Base-by-base conservation (phyloP, 2,888 invertebrate species). In the Escarpia spicata region DNA sequence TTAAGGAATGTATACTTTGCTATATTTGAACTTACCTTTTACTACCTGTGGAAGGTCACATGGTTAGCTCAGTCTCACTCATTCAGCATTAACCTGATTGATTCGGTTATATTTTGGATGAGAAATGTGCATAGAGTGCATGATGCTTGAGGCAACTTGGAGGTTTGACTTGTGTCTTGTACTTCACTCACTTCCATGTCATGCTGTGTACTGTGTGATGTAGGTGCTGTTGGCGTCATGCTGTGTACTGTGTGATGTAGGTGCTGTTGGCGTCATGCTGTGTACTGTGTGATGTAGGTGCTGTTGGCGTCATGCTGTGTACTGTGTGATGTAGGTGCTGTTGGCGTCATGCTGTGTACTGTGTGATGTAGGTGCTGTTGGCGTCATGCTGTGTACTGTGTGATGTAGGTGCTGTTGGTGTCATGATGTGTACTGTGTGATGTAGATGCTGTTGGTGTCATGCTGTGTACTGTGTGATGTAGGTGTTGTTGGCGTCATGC, bases 141-240 rank as follows among this genome's bases (percentile, higher is more conserved):
- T 19, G 15, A 60, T 60, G 10, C 44, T 90, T 92, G 15, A 92
- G 92, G 6, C 31, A 1, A n/a, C 31, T 92, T 92, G 60, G 19
- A 58, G 43, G 45, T n/a, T 31, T 15, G 6, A 90, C 60, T 43
- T 92, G 75, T 58, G 90, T 44, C 43, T 93, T 92, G 6, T 75
- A 44, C 9, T 92, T 37, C 52, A 15, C 52, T 91, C 91, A 52
- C 26, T 31, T 92, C 37, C 37, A 19, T 91, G 8, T 60, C 92
- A 26, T 93, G 19, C 92, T 94, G 60, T 19, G 12, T 60, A 37
- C 19, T 60, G 60, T 60, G 60, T 60, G 19, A 60, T 37, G 37
- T 37, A 37, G 60, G 2, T 45, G 45, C 45, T 45, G 45, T 45
- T 6, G 6, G 9, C 2, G 45, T 45, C 3, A 19, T 19, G 19